phyloP scores from a whole-genome alignment of 2,888 invertebrate genomes.

The Aproaerema taeniolella region DNA sequence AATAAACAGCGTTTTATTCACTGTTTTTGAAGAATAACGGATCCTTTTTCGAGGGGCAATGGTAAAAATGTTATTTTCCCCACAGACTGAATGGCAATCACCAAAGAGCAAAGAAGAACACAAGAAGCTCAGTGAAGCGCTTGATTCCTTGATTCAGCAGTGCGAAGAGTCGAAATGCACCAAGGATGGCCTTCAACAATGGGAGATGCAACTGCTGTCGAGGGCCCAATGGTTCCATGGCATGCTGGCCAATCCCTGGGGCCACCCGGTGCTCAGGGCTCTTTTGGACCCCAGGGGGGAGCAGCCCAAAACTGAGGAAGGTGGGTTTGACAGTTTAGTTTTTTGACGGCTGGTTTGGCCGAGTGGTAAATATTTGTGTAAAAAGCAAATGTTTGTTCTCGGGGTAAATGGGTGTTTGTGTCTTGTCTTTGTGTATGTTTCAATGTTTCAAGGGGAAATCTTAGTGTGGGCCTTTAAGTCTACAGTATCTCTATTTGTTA shows the following conservation, averaged over 20 bases:
- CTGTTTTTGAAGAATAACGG: no score
- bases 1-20: no score
- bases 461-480: no score
- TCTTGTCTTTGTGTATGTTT: no score
- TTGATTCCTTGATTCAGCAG: slow-evolving; percentile 49
- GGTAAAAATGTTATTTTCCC: no score
- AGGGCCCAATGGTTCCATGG: slow-evolving; percentile 77
- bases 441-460: no score
- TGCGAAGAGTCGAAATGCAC: slow-evolving; percentile 44
- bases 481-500: no score
- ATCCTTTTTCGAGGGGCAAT: no score
- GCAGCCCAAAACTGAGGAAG: slow-evolving; percentile 50
- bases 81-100: slow-evolving; percentile 60
- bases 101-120: slow-evolving; percentile 49
- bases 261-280: slow-evolving; percentile 71
- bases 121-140: slow-evolving; percentile 39
- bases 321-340: slow-evolving; percentile 29
- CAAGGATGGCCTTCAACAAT: slow-evolving; percentile 45
- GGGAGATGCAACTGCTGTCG: slow-evolving; percentile 63
- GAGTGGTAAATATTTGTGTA: no score
- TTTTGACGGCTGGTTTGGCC: no score
- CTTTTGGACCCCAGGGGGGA: slow-evolving; percentile 75
- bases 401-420: no score
- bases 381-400: no score
- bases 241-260: slow-evolving; percentile 72